Evolutionary conservation across 2,888 invertebrate species (phyloP), one percentile per base, ranked within the genome.

Genomic region (Perizoma affinitatum): DNA sequence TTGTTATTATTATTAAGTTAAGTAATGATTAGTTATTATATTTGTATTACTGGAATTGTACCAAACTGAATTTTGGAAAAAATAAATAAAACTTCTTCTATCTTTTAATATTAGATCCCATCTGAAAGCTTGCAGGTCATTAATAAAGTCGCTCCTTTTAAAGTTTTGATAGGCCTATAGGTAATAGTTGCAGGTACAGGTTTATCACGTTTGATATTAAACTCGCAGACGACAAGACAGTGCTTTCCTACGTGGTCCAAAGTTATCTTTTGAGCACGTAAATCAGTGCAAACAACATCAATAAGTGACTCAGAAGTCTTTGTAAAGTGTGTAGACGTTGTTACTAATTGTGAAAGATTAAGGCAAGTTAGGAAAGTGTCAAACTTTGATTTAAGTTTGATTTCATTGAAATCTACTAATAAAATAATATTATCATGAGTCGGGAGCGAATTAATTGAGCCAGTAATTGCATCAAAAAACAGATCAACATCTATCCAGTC

Each of bases 361-460:
- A 58, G 9, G 36, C 49, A 58, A 4, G 22, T 6, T 5, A 58
- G 44, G 43, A 58, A 58, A 4, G 38, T 10, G 6, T 41, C 40
- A 34, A 52, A 47, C 10, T 58, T 52, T n/a, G n/a, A n/a, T 34
- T 45, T 44, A 8, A 9, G 0, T 41, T 41, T 41, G 8, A 45
- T 51, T 38, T 51, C 44, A 43, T 66, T 66, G 48, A 68, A 68
- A 53, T 68, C 63, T 6, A 62, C 70, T 11, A 61, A 10, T 10
- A 68, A 38, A 10, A 68, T 44, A 5, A 59, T 33, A 34, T 58
- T 41, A 43, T 65, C 58, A 50, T 58, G 54, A 36, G 8, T 22
- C 0, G 55, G 48, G 9, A 49, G 5, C 6, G 52, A 7, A 8
- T 62, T 45, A n/a, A 65, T 35, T 47, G 59, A 4, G 61, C 44